Evolutionary conservation across 2,888 invertebrate species (phyloP).

Genomic region (Phortica okadai): DNA sequence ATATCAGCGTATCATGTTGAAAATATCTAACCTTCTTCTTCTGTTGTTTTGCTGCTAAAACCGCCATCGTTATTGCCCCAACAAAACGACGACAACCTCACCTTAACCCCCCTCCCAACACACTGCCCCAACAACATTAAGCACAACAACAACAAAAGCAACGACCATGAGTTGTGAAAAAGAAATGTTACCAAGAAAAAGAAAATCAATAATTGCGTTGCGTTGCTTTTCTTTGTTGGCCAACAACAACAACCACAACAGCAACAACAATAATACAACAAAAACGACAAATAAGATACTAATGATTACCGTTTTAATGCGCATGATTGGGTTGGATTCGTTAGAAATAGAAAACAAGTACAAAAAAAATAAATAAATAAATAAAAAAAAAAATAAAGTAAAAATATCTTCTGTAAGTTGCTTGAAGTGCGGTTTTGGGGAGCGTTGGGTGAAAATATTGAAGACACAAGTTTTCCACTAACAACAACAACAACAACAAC

Average conservation of each 20-base stretch:
- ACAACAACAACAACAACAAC: not conserved
- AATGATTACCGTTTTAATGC: conserved; percentile 45
- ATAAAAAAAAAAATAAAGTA: not conserved
- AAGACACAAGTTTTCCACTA: not conserved
- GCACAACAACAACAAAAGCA: too few relatives aligned
- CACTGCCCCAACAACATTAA: not conserved
- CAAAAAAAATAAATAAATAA: not conserved
- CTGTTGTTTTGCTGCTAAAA: not conserved
- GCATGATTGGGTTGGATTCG: conserved; percentile 13
- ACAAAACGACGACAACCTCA: not conserved
- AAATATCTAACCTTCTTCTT: not conserved
- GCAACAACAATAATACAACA: conserved; percentile 49
- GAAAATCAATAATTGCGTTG: conserved; percentile 48
- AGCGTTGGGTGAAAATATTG: too few relatives aligned
- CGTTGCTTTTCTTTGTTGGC: not conserved
- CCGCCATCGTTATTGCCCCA: not conserved
- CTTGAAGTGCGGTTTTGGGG: not conserved
- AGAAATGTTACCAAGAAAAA: not conserved
- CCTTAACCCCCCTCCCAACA: not conserved
- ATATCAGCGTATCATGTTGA: conserved; percentile 2
- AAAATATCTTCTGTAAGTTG: not conserved
- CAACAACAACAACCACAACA: conserved; percentile 48
- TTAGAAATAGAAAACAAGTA: not conserved
- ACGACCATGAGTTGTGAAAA: not conserved
- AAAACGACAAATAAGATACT: conserved; percentile 36